phyloP scores from a whole-genome alignment of 2,113 vertebrate species.

The Cyanocitta stelleri region DNA sequence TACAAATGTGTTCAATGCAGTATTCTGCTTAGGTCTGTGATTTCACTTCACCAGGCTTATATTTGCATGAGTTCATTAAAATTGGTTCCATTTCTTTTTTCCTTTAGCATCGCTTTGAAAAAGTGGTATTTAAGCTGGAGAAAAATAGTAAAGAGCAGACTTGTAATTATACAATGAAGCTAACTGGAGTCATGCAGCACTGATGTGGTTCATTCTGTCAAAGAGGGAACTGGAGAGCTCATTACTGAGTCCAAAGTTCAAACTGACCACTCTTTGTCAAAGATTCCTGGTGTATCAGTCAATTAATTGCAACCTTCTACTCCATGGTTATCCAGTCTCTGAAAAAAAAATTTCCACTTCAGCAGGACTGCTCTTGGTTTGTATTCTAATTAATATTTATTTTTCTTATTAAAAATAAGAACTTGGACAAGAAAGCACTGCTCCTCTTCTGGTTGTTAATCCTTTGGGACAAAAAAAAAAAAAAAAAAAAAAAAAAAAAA shows the following conservation, averaged over 20 bases:
- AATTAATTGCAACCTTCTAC: conserved; percentile 17
- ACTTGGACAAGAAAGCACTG: background rate
- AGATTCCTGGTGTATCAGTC: background rate
- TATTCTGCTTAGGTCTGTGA: conserved; percentile 61
- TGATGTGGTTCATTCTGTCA: background rate
- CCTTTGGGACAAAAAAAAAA: background rate
- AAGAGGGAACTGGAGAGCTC: background rate
- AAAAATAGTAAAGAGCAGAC: conserved; percentile 28
- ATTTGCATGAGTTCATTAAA: conserved; percentile 62
- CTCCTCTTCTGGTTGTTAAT: conserved; percentile 17
- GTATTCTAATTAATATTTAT: conserved; percentile 27
- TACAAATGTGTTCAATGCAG: conserved; percentile 46
- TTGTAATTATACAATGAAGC: conserved; percentile 26
- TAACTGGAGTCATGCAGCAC: conserved; percentile 7
- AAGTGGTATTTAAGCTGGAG: conserved; percentile 20
- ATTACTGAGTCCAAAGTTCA: conserved; percentile 32
- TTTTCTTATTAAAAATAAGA: conserved; percentile 32
- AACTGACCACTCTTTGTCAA: background rate
- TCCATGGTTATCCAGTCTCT: background rate
- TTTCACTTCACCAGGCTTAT: conserved; percentile 43
- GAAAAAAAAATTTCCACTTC: background rate
- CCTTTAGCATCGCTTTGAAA: background rate
- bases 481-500: background rate
- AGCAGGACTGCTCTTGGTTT: background rate
- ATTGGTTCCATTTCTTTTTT: conserved; percentile 7